phyloP scores from a whole-genome alignment of 2,888 invertebrate genomes.

The Platynereis dumerilii region DNA sequence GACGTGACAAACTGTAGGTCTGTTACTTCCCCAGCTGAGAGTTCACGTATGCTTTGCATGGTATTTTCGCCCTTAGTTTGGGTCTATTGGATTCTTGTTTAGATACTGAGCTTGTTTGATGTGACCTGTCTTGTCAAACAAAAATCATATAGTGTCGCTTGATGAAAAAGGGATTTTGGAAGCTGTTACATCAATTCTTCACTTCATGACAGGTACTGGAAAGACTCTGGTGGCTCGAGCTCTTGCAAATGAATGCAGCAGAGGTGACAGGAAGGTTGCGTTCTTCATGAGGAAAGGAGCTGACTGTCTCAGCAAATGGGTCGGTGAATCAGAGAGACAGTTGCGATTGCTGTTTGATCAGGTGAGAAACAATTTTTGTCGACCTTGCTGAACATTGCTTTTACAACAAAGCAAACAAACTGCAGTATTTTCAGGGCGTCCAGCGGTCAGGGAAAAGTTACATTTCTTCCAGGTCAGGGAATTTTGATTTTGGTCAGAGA shows the following conservation, averaged over 20 bases:
- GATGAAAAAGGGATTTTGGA: slow-evolving; percentile 90
- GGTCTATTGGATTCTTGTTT: too few species aligned
- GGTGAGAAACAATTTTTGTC: slow-evolving; percentile 65
- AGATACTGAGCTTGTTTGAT: too few species aligned
- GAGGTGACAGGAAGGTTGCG: slow-evolving; percentile 72
- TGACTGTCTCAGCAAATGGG: slow-evolving; percentile 92
- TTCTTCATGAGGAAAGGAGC: slow-evolving; percentile 95
- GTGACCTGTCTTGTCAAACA: slow-evolving; percentile 85
- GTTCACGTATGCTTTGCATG: too few species aligned
- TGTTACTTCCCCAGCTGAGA: too few species aligned
- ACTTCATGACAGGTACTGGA: slow-evolving; percentile 87
- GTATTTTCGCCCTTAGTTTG: too few species aligned
- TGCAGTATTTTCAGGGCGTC: too few species aligned
- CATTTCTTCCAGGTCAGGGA: too few species aligned
- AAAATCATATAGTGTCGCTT: slow-evolving; percentile 84
- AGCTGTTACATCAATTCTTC: slow-evolving; percentile 77
- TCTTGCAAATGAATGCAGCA: slow-evolving; percentile 85
- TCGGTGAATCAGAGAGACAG: slow-evolving; percentile 91
- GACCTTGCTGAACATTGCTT: too few species aligned
- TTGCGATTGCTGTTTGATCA: slow-evolving; percentile 87
- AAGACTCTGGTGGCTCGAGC: slow-evolving; percentile 90
- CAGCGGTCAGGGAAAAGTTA: too few species aligned
- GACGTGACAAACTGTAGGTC: too few species aligned
- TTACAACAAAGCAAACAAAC: too few species aligned
- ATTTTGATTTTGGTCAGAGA: too few species aligned